Evolutionary conservation across 2,113 vertebrate species (phyloP), one percentile per base, ranked within the genome.

Genomic region (Scolopax mira): DNA sequence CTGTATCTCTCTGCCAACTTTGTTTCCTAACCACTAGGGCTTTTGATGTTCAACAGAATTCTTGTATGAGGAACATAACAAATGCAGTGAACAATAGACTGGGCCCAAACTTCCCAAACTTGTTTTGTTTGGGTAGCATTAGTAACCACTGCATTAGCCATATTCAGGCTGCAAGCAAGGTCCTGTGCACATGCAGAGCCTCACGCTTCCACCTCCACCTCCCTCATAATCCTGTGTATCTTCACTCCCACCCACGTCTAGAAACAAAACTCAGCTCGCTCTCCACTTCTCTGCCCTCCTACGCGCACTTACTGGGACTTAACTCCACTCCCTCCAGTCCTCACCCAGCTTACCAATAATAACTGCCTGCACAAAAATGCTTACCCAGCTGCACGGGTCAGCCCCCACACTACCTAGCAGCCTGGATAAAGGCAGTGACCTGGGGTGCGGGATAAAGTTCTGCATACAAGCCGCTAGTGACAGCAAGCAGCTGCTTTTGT

Each of bases 251-350:
- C 82, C 3, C 58, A 41, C 30, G 0, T 7, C n/a, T 15, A 35
- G 64, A 69, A 65, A 48, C 27, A 12, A 5, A 44, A 44, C 83
- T 51, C 41, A 88, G 67, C 75, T 86, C 4, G 1, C 49, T 61
- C 48, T 60, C 37, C 41, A 1, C 37, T 57, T 49, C 62, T 13
- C 60, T 44, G 64, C 64, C 80, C 46, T 89, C 72, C 86, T 78
- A 70, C n/a, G 0, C 0, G 0, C 21, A 3, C 41, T 5, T 10
- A 10, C 30, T 6, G 44, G 27, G 64, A 9, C 33, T 65, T 30
- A 7, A 17, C 22, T n/a, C 39, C 11, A 46, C 84, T 81, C 33
- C n/a, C 23, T 9, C 58, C 4, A 3, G 30, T 18, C 11, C 44
- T 87, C 61, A 33, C 24, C 30, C 62, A 5, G 57, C 11, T 79